phyloP scores from a whole-genome alignment of 2,113 vertebrate species.

The Cryptotis parvus region DNA sequence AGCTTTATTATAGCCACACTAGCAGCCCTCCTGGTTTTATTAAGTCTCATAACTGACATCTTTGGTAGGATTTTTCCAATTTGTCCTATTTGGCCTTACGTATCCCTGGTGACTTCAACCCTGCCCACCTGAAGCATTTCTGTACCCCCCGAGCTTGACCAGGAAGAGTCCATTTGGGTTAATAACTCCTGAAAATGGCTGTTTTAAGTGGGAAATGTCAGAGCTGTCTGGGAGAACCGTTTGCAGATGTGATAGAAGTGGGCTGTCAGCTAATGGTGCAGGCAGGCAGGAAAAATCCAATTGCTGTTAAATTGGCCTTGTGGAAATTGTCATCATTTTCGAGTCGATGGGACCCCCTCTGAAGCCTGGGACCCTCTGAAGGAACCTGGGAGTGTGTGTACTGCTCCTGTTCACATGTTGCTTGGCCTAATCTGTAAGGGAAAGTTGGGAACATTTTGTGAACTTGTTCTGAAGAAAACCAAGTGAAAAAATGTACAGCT shows the following conservation, averaged over 20 bases:
- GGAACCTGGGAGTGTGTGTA: conserved; percentile 48
- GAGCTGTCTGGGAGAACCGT: conserved; percentile 87
- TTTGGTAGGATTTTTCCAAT: conserved; percentile 7
- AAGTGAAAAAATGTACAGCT: conserved; percentile 43
- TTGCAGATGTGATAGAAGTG: conserved; percentile 93
- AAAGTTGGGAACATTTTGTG: conserved; percentile 76
- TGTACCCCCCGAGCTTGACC: conserved; percentile 87
- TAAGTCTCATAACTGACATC: not conserved
- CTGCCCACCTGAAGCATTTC: conserved; percentile 74
- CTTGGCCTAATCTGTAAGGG: conserved; percentile 65
- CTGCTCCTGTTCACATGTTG: not conserved
- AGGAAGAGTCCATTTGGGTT: conserved; percentile 90
- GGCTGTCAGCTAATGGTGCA: conserved; percentile 88
- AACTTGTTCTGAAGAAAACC: conserved; percentile 76
- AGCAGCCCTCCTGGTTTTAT: not conserved
- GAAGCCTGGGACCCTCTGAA: conserved; percentile 35
- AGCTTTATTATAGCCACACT: not conserved
- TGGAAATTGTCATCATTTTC: conserved; percentile 87
- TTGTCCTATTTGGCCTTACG: conserved; percentile 52
- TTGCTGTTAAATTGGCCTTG: conserved; percentile 89
- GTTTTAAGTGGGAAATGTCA: conserved; percentile 89
- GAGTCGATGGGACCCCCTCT: conserved; percentile 76
- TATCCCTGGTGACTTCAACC: conserved; percentile 59
- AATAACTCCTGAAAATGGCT: conserved; percentile 90
- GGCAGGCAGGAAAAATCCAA: conserved; percentile 89